Base-by-base conservation (phyloP, 2,797 vertebrate species). In the Sebastes nivosus region DNA sequence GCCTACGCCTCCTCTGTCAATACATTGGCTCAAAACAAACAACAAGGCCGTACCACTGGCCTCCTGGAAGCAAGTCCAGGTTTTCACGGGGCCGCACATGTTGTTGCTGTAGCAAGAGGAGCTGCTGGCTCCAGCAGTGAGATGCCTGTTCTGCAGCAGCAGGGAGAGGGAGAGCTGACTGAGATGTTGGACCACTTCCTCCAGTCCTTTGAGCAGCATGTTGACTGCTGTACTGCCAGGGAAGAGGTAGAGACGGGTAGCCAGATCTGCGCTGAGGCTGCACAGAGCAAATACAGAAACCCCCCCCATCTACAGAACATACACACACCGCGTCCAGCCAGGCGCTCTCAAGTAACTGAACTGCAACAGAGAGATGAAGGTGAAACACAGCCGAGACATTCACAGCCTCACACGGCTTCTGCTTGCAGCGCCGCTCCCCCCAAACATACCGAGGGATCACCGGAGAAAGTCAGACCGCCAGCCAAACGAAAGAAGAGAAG, bases 121-220 rank as follows among this genome's bases (percentile, higher is more conserved):
- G 50, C 42, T 6, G 46, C 16, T 4, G 2, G 42, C 12, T 64
- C 59, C 38, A 13, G 22, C 8, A 2, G 7, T 1, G 83, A 82
- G 25, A 52, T 20, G 12, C 75, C 67, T 0, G 10, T 72, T 20
- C 68, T 85, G 67, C 86, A 87, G 83, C 90, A 89, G 70, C 91
- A 90, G 18, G 69, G 63, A 2, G 92, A 92, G 54, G 86, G 89
- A 7, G 90, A 91, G 46, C 57, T 95, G n/a, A 80, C 25, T 0
- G 86, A 94, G 12, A 94, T 95, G 3, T 83, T 96, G 65, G 92
- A 96, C 18, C 72, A 84, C 74, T 91, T 96, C 79, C 87, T 96
- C 9, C 84, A 80, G 63, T 93, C 92, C 0, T 93, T 94, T 57
- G 95, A 95, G 69, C 86, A 83, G 24, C 89, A 93, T 0, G 2